Percentiles rank a stretch among this genome's conserved stretches.
Evolutionary conservation across 2,113 vertebrate genomes (phyloP).

Genomic region (Tupaia tana): DNA sequence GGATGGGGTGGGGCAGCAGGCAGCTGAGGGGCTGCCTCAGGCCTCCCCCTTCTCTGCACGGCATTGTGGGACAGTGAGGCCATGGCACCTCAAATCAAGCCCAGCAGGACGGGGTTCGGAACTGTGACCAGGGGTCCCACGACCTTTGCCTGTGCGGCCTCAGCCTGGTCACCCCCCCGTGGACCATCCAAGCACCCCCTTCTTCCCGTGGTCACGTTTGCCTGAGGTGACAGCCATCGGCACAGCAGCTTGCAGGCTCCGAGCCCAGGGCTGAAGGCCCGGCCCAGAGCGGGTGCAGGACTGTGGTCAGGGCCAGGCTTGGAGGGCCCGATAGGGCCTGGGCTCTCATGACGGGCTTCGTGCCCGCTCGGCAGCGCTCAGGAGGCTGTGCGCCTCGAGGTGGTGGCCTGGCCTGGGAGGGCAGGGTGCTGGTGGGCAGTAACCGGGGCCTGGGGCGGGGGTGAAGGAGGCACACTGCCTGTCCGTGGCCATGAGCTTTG

Average conservation of each 20-base stretch:
- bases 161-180: neutral
- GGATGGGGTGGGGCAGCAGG: neutral
- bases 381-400: rapidly evolving
- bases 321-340: neutral
- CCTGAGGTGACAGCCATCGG: neutral
- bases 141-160: too few species aligned
- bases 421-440: neutral
- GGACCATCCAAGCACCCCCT: neutral
- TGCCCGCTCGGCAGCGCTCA: neutral
- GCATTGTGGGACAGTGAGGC: rapidly evolving
- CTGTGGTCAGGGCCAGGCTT: neutral
- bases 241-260: rapidly evolving
- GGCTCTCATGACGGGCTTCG: rapidly evolving
- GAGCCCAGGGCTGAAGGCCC: neutral
- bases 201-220: neutral
- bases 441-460: neutral
- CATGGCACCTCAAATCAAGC: neutral
- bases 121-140: neutral
- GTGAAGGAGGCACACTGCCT: neutral
- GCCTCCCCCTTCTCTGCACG: too few species aligned
- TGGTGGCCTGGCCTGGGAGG: neutral
- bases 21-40: neutral
- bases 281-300: rapidly evolving
- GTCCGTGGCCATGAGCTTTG: neutral
- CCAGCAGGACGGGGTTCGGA: rapidly evolving